A percentile compares a stretch with the other conserved stretches of the same genome.
Evolutionary conservation across 2,113 vertebrate genomes (phyloP).

Genomic region (Percopsis transmontana): DNA sequence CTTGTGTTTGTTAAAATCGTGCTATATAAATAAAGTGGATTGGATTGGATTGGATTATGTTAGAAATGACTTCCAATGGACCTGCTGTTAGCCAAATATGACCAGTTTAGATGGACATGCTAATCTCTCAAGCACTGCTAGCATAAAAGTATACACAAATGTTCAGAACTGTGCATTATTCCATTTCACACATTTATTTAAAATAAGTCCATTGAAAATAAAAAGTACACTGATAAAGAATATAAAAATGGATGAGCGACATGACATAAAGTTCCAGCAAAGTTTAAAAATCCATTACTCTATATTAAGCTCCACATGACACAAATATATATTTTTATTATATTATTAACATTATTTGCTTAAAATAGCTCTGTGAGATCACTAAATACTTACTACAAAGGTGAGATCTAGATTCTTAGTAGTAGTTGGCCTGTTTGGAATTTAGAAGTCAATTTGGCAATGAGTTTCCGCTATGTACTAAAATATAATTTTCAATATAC

Average conservation of each 20-base stretch:
- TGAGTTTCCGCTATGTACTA: constrained; percentile 18
- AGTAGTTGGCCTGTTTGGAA: neutral
- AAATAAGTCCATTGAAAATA: constrained; percentile 12
- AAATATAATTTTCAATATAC: constrained; percentile 42
- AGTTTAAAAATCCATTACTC: constrained; percentile 23
- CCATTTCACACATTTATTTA: constrained; percentile 17
- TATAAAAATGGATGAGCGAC: constrained; percentile 29
- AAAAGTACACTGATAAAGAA: neutral
- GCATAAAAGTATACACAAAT: neutral
- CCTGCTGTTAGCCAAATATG: constrained; percentile 22
- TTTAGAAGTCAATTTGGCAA: constrained; percentile 1
- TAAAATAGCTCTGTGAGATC: constrained; percentile 25
- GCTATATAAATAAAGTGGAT: too few species aligned
- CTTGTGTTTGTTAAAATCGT: too few species aligned
- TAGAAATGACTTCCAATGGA: constrained; percentile 19
- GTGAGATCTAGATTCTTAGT: constrained; percentile 11
- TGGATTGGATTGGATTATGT: too few species aligned
- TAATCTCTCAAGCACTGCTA: constrained; percentile 11
- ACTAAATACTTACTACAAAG: constrained; percentile 33
- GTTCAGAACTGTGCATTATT: neutral
- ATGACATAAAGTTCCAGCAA: constrained; percentile 22
- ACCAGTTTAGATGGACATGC: neutral
- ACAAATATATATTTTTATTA: constrained; percentile 5
- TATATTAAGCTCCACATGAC: constrained; percentile 14
- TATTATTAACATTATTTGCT: constrained; percentile 10